Conservation (phyloP, 2,113 vertebrate species). For the Cygnus buccinator region DNA sequence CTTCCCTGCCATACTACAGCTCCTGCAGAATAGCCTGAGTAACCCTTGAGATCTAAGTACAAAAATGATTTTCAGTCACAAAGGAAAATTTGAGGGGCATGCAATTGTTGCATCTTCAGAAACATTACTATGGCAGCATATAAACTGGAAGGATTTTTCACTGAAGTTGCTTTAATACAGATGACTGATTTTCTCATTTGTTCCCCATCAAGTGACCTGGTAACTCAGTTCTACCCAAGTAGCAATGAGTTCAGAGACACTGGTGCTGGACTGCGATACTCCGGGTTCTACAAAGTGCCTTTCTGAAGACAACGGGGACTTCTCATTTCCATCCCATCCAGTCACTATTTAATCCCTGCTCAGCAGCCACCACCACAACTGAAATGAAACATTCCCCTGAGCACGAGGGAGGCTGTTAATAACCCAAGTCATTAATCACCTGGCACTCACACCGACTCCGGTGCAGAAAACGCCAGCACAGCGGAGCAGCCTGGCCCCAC, state of each 20-base stretch:
- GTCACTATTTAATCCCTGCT: background rate
- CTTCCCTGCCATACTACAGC: background rate
- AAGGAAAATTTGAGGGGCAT: no score
- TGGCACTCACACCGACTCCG: rapidly evolving
- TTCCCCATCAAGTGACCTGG: background rate
- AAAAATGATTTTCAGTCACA: no score
- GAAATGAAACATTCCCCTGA: background rate
- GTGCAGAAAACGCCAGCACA: background rate
- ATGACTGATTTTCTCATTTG: no score
- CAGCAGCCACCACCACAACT: background rate
- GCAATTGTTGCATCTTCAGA: no score
- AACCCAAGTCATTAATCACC: background rate
- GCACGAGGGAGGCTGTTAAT: background rate
- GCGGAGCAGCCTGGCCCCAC: rapidly evolving
- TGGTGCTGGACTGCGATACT: background rate
- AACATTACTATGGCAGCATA: background rate
- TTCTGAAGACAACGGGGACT: background rate
- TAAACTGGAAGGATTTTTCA: background rate
- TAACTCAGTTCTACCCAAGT: background rate
- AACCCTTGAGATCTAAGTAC: background rate
- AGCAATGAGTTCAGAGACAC: background rate
- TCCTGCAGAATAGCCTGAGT: background rate
- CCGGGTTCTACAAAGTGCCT: no score
- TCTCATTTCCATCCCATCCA: background rate
- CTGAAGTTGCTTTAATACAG: background rate